Base-by-base conservation (phyloP, 1,140 invertebrate species). In the Oscheius sp. region DNA sequence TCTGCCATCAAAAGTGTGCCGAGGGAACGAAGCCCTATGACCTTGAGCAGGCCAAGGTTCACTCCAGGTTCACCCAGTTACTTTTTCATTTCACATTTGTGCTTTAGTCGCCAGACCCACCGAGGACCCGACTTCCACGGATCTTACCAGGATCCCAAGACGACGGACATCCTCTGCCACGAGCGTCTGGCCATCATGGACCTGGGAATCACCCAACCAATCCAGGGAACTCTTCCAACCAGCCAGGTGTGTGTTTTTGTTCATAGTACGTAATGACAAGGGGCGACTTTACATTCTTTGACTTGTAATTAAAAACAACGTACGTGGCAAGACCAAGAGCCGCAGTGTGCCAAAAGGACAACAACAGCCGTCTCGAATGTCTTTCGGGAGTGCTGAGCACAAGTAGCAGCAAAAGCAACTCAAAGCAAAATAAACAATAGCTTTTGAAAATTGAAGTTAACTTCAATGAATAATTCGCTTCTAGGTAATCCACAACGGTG, bases 401-500 rank as follows among this genome's bases (percentile, higher is more conserved):
- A n/a, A n/a, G n/a, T n/a, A n/a, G n/a, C n/a, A n/a, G n/a, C n/a
- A n/a, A n/a, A n/a, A n/a, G n/a, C n/a, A n/a, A n/a, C n/a, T n/a
- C n/a, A n/a, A n/a, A n/a, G n/a, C n/a, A n/a, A n/a, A n/a, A n/a
- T n/a, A n/a, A n/a, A n/a, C n/a, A n/a, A n/a, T n/a, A n/a, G n/a
- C n/a, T n/a, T n/a, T n/a, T n/a, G n/a, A n/a, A n/a, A n/a, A n/a
- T n/a, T n/a, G n/a, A n/a, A n/a, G n/a, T n/a, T n/a, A n/a, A n/a
- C n/a, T n/a, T n/a, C n/a, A 20, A 20, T 64, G 65, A 10, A 68
- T 32, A 65, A 23, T 23, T 10, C 61, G 49, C 26, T 76, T 79
- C 38, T 42, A 84, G 81, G 81, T 83, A 4, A 75, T 83, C 13
- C 82, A 84, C 80, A 83, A 83, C 62, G 82, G 82, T 49, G 82